A percentile compares a stretch with the other conserved stretches of the same genome.
Evolutionary conservation across 2,888 invertebrate genomes (phyloP).

Genomic region (Phaedon cochleariae): DNA sequence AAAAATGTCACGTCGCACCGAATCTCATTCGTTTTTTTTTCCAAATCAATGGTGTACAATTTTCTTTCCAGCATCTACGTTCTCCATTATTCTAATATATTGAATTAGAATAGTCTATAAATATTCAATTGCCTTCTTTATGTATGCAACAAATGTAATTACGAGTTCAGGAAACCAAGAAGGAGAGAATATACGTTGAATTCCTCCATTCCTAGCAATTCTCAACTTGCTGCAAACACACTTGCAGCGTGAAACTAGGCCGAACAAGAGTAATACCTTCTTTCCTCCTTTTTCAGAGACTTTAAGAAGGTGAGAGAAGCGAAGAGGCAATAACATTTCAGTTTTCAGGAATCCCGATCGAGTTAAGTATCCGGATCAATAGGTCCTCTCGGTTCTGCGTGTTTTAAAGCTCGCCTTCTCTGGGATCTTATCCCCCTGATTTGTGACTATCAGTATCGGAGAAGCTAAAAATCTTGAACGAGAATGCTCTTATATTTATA

Average conservation of each 20-base stretch:
- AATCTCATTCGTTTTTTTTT: no score
- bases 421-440: background rate
- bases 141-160: no score
- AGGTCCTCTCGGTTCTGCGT: background rate
- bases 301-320: slow-evolving; percentile 4
- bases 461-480: background rate
- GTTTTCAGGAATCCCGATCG: slow-evolving; percentile 9
- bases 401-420: background rate
- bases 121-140: no score
- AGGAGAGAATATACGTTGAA: no score
- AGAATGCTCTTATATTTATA: background rate
- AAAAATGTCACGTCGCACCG: no score
- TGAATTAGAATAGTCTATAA: no score
- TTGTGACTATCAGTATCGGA: slow-evolving; percentile 10
- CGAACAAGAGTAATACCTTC: background rate
- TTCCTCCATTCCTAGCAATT: no score
- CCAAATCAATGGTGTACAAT: no score
- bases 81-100: no score
- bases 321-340: slow-evolving; percentile 13
- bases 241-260: background rate
- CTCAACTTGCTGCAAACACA: no score
- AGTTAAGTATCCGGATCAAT: slow-evolving; percentile 12
- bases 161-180: no score
- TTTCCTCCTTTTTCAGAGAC: background rate
- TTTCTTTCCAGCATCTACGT: no score